Evolutionary conservation across 2,888 invertebrate species (phyloP), one percentile per base, ranked within the genome.

Genomic region (Caenorhabditis zanzibari): DNA sequence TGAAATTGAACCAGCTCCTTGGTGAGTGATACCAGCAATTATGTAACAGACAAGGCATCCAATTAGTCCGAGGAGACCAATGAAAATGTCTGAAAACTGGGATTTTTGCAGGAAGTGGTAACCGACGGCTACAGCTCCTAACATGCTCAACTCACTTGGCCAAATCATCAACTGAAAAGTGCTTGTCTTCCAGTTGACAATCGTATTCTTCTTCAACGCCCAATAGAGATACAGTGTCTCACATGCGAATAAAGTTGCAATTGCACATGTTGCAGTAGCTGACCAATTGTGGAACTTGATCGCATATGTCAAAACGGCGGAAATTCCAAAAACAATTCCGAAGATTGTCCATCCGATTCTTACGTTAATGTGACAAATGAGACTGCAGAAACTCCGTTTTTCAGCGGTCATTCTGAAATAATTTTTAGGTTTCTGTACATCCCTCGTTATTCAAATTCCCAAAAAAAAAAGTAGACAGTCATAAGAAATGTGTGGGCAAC

Each of bases 201-300:
- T 81, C 19, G 74, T 81, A 22, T 81, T 73, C 44, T 74, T 81
- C 63, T 81, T 81, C 44, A 74, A 56, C 5, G 69, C 64, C 74
- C 68, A 74, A 44, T 81, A 81, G 14, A 81, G 28, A 59, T 61
- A 81, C 6, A 81, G 49, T 9, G 81, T 81, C 32, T 81, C 61
- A 56, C 74, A 81, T 14, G 81, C 81, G 28, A 81, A 81, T 4
- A 61, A 7, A 1, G 81, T 81, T 22, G 81, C 81, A 24, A 81
- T 44, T 28, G 69, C 63, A 56, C 69, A 69, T 6, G 61, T 61
- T 3, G 47, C 61, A 14, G 63, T 68, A 7, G 81, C 68, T 28
- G 81, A 81, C 81, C 81, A 81, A 68, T 81, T 81, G 5, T 81
- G 69, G 44, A 81, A 81, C 35, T 81, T 81, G 59, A 81, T 81